Evolutionary conservation across 1,140 invertebrate genomes (phyloP), one percentile per base, ranked within the genome.

Genomic region (Zaprionus ghesquierei): DNA sequence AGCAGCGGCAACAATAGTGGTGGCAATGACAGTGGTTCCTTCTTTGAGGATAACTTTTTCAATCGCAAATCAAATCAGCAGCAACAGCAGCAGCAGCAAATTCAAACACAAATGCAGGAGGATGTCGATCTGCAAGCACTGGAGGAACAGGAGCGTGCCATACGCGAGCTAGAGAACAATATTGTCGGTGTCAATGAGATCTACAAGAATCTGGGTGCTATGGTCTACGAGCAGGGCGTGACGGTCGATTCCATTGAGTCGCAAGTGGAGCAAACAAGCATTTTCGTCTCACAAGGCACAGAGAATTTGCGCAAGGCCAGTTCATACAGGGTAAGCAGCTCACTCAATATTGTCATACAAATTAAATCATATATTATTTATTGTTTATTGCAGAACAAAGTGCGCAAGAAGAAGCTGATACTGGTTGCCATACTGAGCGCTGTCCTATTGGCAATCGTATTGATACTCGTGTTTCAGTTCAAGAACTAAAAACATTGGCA

Each of bases 221-320:
- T 99, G 92, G 98, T 99, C 15, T 98, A 99, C 92, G 97, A 99
- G 72, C 99, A 99, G 93, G 98, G 98, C n/a, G 96, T 98, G 81
- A 95, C 97, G 4, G 95, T 99, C 60, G 98, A 99, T 91, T 98
- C 97, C 31, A 99, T 99, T 90, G 98, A 99, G 93, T 97, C 98
- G 1, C 97, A 96, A 89, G 97, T 99, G 41, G 98, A 99, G 92
- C 94, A 94, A 82, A 96, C 98, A n/a, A 94, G 96, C 68, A 95
- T 97, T 55, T 96, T 96, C 85, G 98, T 99, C 0, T 94, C 95
- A 61, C 94, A 96, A 89, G 98, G 96, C 10, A 94, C 95, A 2
- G 94, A 95, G 59, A 96, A 99, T 89, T 92, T 99, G 22, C 93
- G 94, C 69, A 95, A 96, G 92, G 98, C 98, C 18, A 94, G 95